A percentile compares a stretch with the other conserved stretches of the same genome.
phyloP scores from a whole-genome alignment of 53 echinoderm and acorn worm genomes.

The Holothuria scabra region DNA sequence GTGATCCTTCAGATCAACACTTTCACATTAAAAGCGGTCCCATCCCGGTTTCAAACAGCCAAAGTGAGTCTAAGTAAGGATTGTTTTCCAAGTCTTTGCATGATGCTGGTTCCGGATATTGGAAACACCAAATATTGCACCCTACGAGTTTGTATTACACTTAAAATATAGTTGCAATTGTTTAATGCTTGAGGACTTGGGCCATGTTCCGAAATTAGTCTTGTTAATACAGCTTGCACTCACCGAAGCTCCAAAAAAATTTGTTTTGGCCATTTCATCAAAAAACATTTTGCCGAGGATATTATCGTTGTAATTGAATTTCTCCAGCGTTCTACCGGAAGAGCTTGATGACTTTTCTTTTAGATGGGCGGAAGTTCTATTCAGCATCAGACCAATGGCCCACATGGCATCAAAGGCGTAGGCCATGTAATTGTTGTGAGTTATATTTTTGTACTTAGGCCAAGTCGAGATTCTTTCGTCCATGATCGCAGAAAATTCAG shows the following conservation, averaged over 20 bases:
- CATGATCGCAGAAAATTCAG: not conserved
- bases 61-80: no score
- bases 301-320: conserved; percentile 10
- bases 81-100: no score
- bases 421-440: conserved; percentile 9
- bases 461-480: not conserved
- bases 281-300: conserved; percentile 6
- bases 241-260: conserved; percentile 25
- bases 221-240: not conserved
- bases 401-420: conserved; percentile 22
- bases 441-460: not conserved
- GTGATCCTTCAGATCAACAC: no score
- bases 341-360: not conserved
- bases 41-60: no score
- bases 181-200: no score
- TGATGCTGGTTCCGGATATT: no score
- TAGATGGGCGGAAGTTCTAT: not conserved
- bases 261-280: not conserved
- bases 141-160: no score
- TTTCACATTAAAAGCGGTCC: no score
- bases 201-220: no score
- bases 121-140: no score
- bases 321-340: not conserved
- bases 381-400: conserved; percentile 22
- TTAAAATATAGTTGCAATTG: no score